Base-by-base conservation (phyloP, 2,113 vertebrate genomes). In the Ptilorrhoa leucosticta region DNA sequence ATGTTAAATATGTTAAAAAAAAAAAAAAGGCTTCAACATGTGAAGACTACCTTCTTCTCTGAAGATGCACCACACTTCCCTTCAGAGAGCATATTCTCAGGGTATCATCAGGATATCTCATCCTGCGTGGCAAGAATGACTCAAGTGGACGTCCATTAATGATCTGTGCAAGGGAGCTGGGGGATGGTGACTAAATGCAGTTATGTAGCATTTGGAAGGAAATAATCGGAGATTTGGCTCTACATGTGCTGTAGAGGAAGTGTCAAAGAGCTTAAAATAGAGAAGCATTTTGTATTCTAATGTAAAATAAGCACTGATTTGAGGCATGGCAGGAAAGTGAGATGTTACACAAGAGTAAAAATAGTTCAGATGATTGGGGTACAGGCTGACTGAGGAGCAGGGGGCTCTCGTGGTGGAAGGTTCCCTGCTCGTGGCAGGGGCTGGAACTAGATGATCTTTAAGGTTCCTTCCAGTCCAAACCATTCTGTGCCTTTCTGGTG, bases 171-270 rank as follows among this genome's bases (percentile, higher is more conserved):
- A 13, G 44, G 50, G 42, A 24, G 11, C 23, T 37, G 64, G 35
- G 39, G 70, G n/a, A 19, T 69, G 79, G 26, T 63, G 64, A 28
- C 88, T 83, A 37, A 90, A 77, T 42, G 71, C 48, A 64, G 31
- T 23, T 48, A 2, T 39, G 10, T 4, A 57, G 82, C 58, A 16
- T 77, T 94, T 81, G 83, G 80, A 40, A 80, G 64, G 71, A 51
- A 69, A 54, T 80, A 58, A 89, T 39, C 37, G 84, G 70, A 68
- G 93, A 73, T 23, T 31, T 61, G 64, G 80, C 75, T 91, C 75
- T 93, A 27, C 35, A 9, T 83, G 79, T 90, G 82, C 85, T 90
- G 76, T 91, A 96, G 85, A 96, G 78, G 75, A 95, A 82, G 70
- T 85, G 81, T 89, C 87, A 93, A 90, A 86, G 83, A 78, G 66